A percentile compares a stretch with the other conserved stretches of the same genome.
phyloP scores from a whole-genome alignment of 2,113 vertebrate genomes.

The Neopipo cinnamomea region DNA sequence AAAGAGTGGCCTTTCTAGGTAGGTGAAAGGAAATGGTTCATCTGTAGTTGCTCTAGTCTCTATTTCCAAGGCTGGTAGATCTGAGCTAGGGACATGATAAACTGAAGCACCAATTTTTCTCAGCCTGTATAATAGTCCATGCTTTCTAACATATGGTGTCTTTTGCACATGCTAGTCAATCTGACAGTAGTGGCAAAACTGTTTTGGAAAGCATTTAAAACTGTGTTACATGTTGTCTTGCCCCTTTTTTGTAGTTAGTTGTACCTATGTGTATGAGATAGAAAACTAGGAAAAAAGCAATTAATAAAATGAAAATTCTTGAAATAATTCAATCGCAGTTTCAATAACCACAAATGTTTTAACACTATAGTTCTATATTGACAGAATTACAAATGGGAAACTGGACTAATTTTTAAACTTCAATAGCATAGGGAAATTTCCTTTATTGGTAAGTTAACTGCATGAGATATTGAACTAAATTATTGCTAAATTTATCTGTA shows the following conservation, averaged over 20 bases:
- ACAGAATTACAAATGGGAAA: background rate
- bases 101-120: background rate
- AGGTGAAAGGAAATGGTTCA: background rate
- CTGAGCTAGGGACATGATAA: background rate
- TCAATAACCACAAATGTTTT: background rate
- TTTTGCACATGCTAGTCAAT: background rate
- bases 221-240: background rate
- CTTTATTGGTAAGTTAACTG: background rate
- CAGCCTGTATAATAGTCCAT: background rate
- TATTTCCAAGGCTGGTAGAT: background rate
- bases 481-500: background rate
- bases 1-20: background rate
- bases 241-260: background rate
- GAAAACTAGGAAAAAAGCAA: background rate
- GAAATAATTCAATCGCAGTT: background rate
- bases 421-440: background rate
- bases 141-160: background rate
- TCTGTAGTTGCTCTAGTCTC: background rate
- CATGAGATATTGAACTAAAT: background rate
- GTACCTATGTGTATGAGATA: background rate
- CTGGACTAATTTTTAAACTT: background rate
- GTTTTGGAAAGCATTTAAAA: background rate
- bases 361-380: background rate
- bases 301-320: background rate
- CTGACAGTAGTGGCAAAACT: background rate